A percentile compares a stretch with the other conserved stretches of the same genome.
phyloP scores from a whole-genome alignment of 2,888 invertebrate genomes.

The Drosophila anomelani region DNA sequence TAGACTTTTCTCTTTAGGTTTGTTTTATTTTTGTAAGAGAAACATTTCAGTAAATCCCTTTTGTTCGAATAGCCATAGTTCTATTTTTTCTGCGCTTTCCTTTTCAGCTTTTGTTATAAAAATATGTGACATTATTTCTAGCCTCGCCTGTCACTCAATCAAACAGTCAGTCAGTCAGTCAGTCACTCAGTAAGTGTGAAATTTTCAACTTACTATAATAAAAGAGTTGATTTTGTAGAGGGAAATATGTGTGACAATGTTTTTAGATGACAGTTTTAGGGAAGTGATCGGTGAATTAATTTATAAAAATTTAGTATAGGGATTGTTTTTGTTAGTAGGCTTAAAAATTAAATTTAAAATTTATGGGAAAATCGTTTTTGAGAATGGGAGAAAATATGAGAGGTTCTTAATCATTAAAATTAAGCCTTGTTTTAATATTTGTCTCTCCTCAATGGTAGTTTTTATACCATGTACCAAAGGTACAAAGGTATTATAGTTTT shows the following conservation, averaged over 20 bases:
- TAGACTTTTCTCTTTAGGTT: conserved; percentile 35
- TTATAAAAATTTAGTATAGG: conserved; percentile 1
- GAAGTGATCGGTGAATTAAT: not conserved
- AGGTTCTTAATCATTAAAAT: not conserved
- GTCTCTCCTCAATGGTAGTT: not conserved
- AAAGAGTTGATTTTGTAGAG: not conserved
- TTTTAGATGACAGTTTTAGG: not conserved
- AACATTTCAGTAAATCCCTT: not conserved
- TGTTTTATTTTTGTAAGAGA: conserved; percentile 10
- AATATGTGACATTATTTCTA: conserved; percentile 45
- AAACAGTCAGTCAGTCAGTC: conserved; percentile 33
- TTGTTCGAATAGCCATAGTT: conserved; percentile 13
- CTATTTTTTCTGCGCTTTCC: conserved; percentile 72
- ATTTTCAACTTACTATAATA: conserved; percentile 39
- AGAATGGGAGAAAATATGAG: not conserved
- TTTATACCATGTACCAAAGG: no score
- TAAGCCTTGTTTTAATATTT: not conserved
- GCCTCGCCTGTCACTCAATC: conserved; percentile 36
- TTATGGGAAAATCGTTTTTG: not conserved
- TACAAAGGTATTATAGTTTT: no score
- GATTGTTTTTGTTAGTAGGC: not conserved
- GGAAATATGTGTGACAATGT: conserved; percentile 27
- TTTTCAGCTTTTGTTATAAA: conserved; percentile 72
- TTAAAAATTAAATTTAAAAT: not conserved
- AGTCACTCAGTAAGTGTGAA: conserved; percentile 22